Base-by-base conservation (phyloP, 2,888 invertebrate genomes). In the Hypomecis punctinalis region DNA sequence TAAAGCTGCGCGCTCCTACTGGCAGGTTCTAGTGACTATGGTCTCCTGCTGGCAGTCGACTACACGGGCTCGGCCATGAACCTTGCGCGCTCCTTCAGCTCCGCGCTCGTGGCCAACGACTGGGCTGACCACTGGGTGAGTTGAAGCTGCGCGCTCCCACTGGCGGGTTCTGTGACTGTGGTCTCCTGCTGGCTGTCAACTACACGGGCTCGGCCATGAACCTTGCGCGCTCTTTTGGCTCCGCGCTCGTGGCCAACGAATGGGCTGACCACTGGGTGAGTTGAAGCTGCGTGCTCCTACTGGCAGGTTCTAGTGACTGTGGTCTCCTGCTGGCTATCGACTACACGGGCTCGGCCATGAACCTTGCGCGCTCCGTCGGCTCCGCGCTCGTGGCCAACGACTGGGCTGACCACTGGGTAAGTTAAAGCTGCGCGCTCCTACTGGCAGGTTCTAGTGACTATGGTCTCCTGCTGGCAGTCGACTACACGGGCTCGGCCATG, bases 151-250 rank as follows among this genome's bases (percentile, higher is more conserved):
- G n/a, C 51, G 7, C 8, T 40, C 13, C 42, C 52, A 45, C 45
- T 11, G 11, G 5, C n/a, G n/a, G 43, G n/a, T n/a, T n/a, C n/a
- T n/a, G n/a, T n/a, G n/a, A 43, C 43, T 4, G 11, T 43, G 11
- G 43, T 11, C 43, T 11, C 43, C 92, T 98, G 74, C 95, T 96
- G 61, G 96, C 96, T 10, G 96, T 98, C 80, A 95, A 96, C 89
- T 95, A 94, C 80, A 98, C 98, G 8, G 97, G 98, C 49, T 95
- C 98, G 45, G 96, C 98, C 76, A 98, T 98, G 98, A 98, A 98
- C 91, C 98, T 98, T 0, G 98, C 98, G 0, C 94, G 98, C 68
- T 96, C 97, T 65, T 95, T 98, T 79, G 98, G 98, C 64, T 97
- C 97, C 0, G 97, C 98, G 2, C 95, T 97, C 35, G 95, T 98